Evolutionary conservation across 1,140 invertebrate genomes (phyloP).

Genomic region (Dryas iulia): DNA sequence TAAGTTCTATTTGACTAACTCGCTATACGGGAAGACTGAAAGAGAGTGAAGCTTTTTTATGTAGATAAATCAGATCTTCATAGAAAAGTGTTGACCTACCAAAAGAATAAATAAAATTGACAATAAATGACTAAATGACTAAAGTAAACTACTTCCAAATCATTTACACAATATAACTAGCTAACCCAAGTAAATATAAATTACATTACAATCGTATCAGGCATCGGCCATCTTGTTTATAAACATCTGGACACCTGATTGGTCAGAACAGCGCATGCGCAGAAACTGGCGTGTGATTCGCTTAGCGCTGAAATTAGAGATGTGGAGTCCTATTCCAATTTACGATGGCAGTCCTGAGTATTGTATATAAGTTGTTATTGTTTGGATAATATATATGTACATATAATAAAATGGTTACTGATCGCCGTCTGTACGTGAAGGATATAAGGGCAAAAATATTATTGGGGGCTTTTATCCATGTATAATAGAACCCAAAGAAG

Average conservation of each 20-base stretch:
- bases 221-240: slow-evolving; percentile 30
- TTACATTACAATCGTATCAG: not conserved
- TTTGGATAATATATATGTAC: not conserved
- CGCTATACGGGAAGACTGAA: too few relatives aligned
- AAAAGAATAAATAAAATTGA: too few relatives aligned
- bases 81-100: too few relatives aligned
- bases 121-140: too few relatives aligned
- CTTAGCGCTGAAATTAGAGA: slow-evolving; percentile 58
- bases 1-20: too few relatives aligned
- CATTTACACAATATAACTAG: not conserved
- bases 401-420: not conserved
- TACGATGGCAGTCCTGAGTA: slow-evolving; percentile 1
- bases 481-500: too few relatives aligned
- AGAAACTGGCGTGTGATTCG: slow-evolving; percentile 30
- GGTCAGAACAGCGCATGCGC: slow-evolving; percentile 23
- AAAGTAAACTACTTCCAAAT: not conserved
- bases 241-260: slow-evolving; percentile 23
- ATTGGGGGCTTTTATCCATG: too few relatives aligned
- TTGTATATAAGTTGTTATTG: not conserved
- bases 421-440: too few relatives aligned
- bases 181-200: not conserved
- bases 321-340: slow-evolving; percentile 26
- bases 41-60: too few relatives aligned
- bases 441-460: too few relatives aligned
- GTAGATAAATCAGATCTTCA: too few relatives aligned